These are phyloP conservation scores for Eristalis intricaria DNA, from an alignment of 2,888 invertebrate species.

Conservation along the genomic window DNA sequence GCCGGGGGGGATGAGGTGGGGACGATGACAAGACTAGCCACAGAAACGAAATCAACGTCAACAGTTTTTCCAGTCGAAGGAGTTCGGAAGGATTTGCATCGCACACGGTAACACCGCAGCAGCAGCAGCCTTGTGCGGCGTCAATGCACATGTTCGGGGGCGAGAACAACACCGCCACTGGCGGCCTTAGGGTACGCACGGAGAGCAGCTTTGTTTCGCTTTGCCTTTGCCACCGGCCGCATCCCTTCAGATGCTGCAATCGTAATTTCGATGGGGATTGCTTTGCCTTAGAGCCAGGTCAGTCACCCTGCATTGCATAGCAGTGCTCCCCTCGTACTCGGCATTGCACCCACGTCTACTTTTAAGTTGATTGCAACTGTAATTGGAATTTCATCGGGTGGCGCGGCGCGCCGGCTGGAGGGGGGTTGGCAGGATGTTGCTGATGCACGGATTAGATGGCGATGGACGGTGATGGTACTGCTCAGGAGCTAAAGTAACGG, in stretches of 20 bases:
- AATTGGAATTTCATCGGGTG: constrained; percentile 57
- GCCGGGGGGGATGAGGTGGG: neutral
- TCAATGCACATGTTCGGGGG: constrained; percentile 46
- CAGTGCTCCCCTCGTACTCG: neutral
- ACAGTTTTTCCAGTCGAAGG: constrained; percentile 70
- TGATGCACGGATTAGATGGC: constrained; percentile 29
- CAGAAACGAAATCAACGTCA: constrained; percentile 64
- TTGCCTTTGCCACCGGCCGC: constrained; percentile 5
- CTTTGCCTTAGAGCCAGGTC: constrained; percentile 49
- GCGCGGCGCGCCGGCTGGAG: constrained; percentile 15
- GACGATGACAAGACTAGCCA: constrained; percentile 25
- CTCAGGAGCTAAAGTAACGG: neutral
- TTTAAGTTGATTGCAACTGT: constrained; percentile 57
- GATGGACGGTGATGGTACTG: neutral
- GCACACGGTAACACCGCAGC: constrained; percentile 58
- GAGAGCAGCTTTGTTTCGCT: constrained; percentile 48
- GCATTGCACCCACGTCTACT: neutral
- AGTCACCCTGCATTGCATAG: constrained; percentile 46
- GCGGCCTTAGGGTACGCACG: constrained; percentile 29
- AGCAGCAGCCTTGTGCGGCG: constrained; percentile 37
- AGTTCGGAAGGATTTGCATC: constrained; percentile 63
- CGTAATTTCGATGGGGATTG: constrained; percentile 40
- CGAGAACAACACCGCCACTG: constrained; percentile 8
- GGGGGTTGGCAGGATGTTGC: neutral
- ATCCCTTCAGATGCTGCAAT: constrained; percentile 54